Percentiles rank a stretch among this genome's conserved stretches.
These are phyloP conservation scores for Ailurus styani DNA, from an alignment of 2,113 vertebrate genomes.

Conservation along the genomic window DNA sequence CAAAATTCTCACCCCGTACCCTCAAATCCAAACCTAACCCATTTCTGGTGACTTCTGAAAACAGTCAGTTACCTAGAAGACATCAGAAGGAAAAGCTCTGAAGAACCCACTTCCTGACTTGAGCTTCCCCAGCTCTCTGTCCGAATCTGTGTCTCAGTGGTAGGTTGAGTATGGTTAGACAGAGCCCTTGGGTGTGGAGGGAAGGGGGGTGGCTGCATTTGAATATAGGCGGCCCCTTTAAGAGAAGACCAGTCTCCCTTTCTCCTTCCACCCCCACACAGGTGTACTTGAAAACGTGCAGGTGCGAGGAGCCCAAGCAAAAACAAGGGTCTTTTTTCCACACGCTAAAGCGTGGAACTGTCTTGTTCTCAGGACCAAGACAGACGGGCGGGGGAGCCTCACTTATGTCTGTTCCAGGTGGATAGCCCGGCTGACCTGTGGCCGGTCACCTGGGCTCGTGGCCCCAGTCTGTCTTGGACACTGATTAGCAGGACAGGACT, in stretches of 20 bases:
- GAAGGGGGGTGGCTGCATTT: neutral
- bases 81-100: constrained; percentile 40
- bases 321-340: constrained; percentile 37
- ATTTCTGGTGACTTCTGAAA: constrained; percentile 48
- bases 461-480: neutral
- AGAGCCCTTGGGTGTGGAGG: neutral
- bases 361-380: neutral
- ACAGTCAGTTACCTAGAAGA: constrained; percentile 65
- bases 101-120: constrained; percentile 71
- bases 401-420: neutral
- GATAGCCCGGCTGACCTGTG: neutral
- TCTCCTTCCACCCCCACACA: neutral
- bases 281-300: constrained; percentile 41
- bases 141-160: neutral
- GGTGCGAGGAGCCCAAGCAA: constrained; percentile 38
- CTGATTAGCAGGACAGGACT: neutral
- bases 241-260: neutral
- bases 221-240: constrained; percentile 47
- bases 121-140: neutral
- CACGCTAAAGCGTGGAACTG: neutral
- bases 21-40: neutral
- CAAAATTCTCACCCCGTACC: neutral
- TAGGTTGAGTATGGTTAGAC: neutral
- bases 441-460: no score
- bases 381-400: neutral